Evolutionary conservation across 1,140 invertebrate genomes (phyloP), one percentile per base, ranked within the genome.

Genomic region (Neomicropteryx cornuta): DNA sequence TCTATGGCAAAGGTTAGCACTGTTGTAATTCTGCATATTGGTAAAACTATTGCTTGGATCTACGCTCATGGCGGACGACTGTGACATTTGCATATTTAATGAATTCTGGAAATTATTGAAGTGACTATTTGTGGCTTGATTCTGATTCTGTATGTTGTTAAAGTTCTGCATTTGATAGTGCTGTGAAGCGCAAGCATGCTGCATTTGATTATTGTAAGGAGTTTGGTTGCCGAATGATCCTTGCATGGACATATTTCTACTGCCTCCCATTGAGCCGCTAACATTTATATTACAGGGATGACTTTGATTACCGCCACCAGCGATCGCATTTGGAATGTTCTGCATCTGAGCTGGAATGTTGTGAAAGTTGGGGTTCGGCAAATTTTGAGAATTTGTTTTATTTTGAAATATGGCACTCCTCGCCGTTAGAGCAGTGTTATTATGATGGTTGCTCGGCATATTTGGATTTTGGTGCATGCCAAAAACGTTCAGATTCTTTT

Each of bases 161-260:
- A 71, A 70, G 39, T 63, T 70, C 35, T 55, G 63, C 1, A 46
- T 44, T 0, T 48, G 36, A 10, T 63, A 57, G 28, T 58, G 66
- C 5, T 55, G 41, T 1, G 59, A 60, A 36, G 66, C 62, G 27
- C 62, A 69, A 23, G 61, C 68, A 16, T 72, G 70, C 38, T 65
- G 44, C 43, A 56, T 54, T 32, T 62, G 58, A 17, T 58, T 60
- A 29, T 52, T 58, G 35, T 59, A 62, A 4, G 46, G n/a, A n/a
- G n/a, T n/a, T n/a, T n/a, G n/a, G n/a, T n/a, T n/a, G n/a, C n/a
- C n/a, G n/a, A n/a, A n/a, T n/a, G n/a, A n/a, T n/a, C n/a, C n/a
- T n/a, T n/a, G n/a, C n/a, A n/a, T n/a, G n/a, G n/a, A n/a, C n/a
- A n/a, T n/a, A n/a, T n/a, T n/a, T n/a, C n/a, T n/a, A n/a, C n/a